Evolutionary conservation across 2,888 invertebrate genomes (phyloP).

Genomic region (Platycnemis pennipes): DNA sequence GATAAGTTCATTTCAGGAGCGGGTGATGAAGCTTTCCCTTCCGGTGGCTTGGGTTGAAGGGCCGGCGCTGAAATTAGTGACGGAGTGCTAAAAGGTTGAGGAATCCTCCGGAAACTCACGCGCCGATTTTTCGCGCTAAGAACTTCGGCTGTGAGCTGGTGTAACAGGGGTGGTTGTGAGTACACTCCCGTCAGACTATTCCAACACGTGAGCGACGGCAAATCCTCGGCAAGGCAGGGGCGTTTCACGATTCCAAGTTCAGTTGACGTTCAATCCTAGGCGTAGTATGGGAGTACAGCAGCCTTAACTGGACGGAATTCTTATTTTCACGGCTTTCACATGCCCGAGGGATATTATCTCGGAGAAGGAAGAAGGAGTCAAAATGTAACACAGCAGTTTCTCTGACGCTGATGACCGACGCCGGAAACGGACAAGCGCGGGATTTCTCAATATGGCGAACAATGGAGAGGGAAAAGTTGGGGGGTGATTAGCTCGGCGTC

Average conservation of each 20-base stretch:
- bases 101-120: neutral
- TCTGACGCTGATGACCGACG: neutral
- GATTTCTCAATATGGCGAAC: neutral
- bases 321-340: neutral
- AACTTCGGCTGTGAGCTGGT: neutral
- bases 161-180: neutral
- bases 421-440: neutral
- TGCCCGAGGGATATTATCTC: too few species aligned
- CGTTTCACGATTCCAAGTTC: too few species aligned
- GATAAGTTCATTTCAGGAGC: neutral
- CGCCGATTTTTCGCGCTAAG: neutral
- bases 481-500: neutral
- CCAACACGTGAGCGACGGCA: too few species aligned
- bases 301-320: too few species aligned
- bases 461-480: neutral
- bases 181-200: too few species aligned
- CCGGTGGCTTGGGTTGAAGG: neutral
- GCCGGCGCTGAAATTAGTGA: neutral
- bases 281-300: too few species aligned
- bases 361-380: neutral
- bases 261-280: too few species aligned
- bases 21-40: neutral
- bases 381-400: neutral
- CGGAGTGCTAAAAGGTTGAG: neutral
- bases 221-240: too few species aligned